Evolutionary conservation across 2,113 vertebrate species (phyloP), one percentile per base, ranked within the genome.

Genomic region (Anolis sagrei): DNA sequence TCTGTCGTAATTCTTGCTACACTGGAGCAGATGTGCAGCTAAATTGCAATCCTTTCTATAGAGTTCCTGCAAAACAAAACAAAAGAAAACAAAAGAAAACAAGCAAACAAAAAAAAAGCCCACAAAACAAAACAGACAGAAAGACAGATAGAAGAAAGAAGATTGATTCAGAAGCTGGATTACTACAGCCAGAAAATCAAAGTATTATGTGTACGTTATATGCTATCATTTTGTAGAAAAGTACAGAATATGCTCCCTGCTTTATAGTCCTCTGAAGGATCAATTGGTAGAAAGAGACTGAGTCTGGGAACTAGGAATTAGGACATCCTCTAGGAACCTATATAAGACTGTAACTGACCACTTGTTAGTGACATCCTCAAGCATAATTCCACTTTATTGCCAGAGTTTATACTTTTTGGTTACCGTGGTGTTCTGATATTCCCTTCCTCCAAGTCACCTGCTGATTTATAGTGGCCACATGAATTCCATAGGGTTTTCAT

Each of bases 11-110:
- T 96, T 97, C 95, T 99, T 98, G 97, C 97, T 97, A 96, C 98
- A 98, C 91, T 98, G 98, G 93, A 99, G 97, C 95, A 99, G 97
- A 94, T 98, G 98, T 90, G 98, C 98, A 48, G 98, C 98, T 92
- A 99, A 97, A 92, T 97, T 98, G 96, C 98, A 98, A 96, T 99
- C 98, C 95, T 99, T 99, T 93, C 98, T 97, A 94, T 98, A 99
- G 90, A 98, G 94, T 79, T 98, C 98, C 98, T 99, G 93, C 32
- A 69, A 27, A 72, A 64, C 32, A 58, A n/a, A n/a, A n/a, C n/a
- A n/a, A n/a, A 95, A 96, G 91, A 95, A 89, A 92, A 88, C 84
- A 89, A 54, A 2, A 79, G 48, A 69, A 27, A 72, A 64, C 32
- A 58, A 58, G 16, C 13, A 58, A 58, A 2, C 25, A 68, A 25